Base-by-base conservation (phyloP, 2,113 vertebrate genomes). In the Mormyrus iriodes region DNA sequence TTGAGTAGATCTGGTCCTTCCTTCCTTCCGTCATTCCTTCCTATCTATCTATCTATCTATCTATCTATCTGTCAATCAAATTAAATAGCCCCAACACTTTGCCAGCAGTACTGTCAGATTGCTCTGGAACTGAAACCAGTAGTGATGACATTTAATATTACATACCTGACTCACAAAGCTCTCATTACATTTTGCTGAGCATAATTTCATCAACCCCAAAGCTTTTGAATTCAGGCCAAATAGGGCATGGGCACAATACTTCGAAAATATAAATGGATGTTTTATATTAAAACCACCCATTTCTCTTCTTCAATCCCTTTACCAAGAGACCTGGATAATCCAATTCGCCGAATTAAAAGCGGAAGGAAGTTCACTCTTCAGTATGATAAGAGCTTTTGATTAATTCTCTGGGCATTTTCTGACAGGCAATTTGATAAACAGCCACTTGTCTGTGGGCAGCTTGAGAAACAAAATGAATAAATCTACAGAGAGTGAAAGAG, bases 151-250 rank as follows among this genome's bases (percentile, higher is more conserved):
- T 88, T 90, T 76, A 90, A 88, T 90, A 90, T 88, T 90, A 73
- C 49, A 88, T 86, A 88, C 90, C 83, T 90, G 87, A 27, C 90
- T 90, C 88, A 53, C 88, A 83, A 76, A 90, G 88, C 89, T 86
- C 88, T 90, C 88, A 46, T 89, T 39, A 82, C 58, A 88, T 88
- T 90, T 79, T 69, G 89, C 88, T 92, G 91, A 91, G 92, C 90
- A 90, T 94, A 94, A 95, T 94, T 94, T 93, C 93, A 93, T 92
- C 65, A 52, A 88, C 92, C 93, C 93, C 88, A 90, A 90, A 94
- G 93, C 91, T 88, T 93, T 94, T 93, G 93, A 93, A 92, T 92
- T 90, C 88, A 39, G 82, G 92, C 93, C 94, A 95, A 93, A 92
- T 46, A 49, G n/a, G 84, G 83, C 82, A 65, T 46, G 42, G n/a